Percentiles rank a stretch among this genome's conserved stretches.
These are phyloP conservation scores for Papilio helenus DNA, from an alignment of 1,140 invertebrate genomes.

Conservation along the genomic window DNA sequence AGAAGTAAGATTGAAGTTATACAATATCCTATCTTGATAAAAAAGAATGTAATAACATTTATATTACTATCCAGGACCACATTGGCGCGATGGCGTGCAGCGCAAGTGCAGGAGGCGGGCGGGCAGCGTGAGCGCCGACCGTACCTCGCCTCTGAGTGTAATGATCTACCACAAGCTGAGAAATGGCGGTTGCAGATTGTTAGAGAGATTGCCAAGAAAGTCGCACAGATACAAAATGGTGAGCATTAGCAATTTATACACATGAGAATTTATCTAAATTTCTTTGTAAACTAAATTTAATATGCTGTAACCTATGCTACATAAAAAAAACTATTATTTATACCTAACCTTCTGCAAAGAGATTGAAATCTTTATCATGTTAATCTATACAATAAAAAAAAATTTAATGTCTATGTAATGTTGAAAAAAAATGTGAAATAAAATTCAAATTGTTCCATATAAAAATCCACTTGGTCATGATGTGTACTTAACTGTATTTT, in stretches of 20 bases:
- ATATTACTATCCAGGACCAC: conserved; percentile 90
- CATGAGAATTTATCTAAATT: too few species aligned
- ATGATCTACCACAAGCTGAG: conserved; percentile 94
- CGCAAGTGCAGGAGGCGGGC: conserved; percentile 93
- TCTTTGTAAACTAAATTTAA: too few species aligned
- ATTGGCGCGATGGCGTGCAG: conserved; percentile 96
- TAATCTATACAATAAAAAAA: neutral
- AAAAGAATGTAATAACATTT: neutral
- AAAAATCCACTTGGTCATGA: conserved; percentile 45
- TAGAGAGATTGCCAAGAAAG: conserved; percentile 98
- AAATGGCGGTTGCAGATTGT: conserved; percentile 98
- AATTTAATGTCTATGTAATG: too few species aligned
- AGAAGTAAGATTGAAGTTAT: too few species aligned
- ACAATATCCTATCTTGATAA: too few species aligned
- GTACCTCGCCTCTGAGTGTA: conserved; percentile 96
- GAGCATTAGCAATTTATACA: conserved; percentile 43
- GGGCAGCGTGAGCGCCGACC: conserved; percentile 93
- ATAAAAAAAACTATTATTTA: neutral
- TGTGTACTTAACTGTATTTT: conserved; percentile 29
- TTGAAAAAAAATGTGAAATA: neutral
- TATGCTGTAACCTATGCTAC: neutral
- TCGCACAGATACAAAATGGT: conserved; percentile 99
- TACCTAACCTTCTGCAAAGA: neutral
- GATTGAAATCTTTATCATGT: neutral
- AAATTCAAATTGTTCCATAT: conserved; percentile 23